phyloP scores from a whole-genome alignment of 2,113 vertebrate species.

The Rhegmatorhina hoffmannsi region DNA sequence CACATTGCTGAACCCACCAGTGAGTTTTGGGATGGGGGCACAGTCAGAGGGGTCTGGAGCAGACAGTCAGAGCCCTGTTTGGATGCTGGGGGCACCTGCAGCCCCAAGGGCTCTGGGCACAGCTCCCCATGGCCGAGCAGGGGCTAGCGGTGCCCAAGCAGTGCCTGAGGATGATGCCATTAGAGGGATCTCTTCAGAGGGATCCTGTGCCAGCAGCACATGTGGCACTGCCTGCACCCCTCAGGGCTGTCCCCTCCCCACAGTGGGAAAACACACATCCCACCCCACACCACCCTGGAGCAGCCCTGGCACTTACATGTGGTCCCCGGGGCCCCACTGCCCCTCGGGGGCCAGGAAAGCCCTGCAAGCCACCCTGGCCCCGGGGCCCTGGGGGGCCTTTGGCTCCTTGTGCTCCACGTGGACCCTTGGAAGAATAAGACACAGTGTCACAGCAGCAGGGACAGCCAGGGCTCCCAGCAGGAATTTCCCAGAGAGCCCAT shows the following conservation, averaged over 20 bases:
- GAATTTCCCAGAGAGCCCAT: neutral
- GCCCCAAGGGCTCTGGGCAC: neutral
- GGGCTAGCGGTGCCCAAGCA: neutral
- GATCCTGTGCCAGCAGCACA: neutral
- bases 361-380: slow-evolving; percentile 78
- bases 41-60: neutral
- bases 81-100: neutral
- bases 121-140: rapidly evolving
- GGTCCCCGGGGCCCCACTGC: slow-evolving; percentile 69
- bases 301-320: slow-evolving; percentile 61
- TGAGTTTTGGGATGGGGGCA: rapidly evolving
- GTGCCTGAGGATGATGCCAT: rapidly evolving
- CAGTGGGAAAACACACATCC: rapidly evolving
- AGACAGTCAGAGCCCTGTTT: neutral
- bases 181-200: neutral
- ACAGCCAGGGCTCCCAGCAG: neutral
- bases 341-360: slow-evolving; percentile 80
- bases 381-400: slow-evolving; percentile 76
- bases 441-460: neutral
- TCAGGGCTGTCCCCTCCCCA: neutral
- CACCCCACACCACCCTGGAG: rapidly evolving
- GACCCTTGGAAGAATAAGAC: slow-evolving; percentile 71
- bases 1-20: rapidly evolving
- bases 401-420: slow-evolving; percentile 74
- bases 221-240: rapidly evolving